Percentiles rank a stretch among this genome's conserved stretches.
phyloP scores from a whole-genome alignment of 2,113 vertebrate genomes.

The pig (Sus scrofa) region T2T-Sscrofa CM000814.6:116723001-116723500 shows the following conservation, averaged over 20 bases:
- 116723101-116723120: neutral
- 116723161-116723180: neutral
- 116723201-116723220: too few relatives aligned
- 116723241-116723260: too few relatives aligned
- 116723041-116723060: neutral
- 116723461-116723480: neutral
- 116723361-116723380: too few relatives aligned
- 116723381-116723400: too few relatives aligned
- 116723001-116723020: neutral
- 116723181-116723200: neutral
- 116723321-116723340: too few relatives aligned
- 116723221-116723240: too few relatives aligned
- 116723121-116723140: neutral
- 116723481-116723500: neutral
- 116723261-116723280: too few relatives aligned
- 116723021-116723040: neutral
- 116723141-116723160: neutral
- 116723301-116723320: too few relatives aligned
- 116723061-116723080: neutral
- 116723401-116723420: too few relatives aligned
- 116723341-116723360: too few relatives aligned
- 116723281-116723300: too few relatives aligned
- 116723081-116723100: neutral
- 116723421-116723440: neutral
- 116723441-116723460: neutral